Conservation (phyloP, 2,888 invertebrate species). For the Lamproptera curius region DNA sequence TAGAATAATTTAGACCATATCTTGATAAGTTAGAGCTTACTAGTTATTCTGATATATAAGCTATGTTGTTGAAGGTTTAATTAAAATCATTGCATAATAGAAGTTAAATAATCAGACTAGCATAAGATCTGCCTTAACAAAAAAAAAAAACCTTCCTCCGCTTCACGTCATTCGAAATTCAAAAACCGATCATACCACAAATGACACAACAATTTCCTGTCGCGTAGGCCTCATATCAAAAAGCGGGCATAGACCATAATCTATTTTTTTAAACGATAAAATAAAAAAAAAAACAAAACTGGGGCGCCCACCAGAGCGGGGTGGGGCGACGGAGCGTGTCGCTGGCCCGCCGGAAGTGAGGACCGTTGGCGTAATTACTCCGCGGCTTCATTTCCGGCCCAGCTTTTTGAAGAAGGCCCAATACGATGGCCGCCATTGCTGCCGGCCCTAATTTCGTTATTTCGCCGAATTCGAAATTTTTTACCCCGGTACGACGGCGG, state of each 20-base stretch:
- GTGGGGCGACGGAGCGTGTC: conserved; percentile 15
- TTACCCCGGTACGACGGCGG: not conserved
- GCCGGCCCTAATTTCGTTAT: conserved; percentile 1
- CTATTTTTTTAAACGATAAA: not conserved
- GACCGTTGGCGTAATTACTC: conserved; percentile 21
- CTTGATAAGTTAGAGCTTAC: no score
- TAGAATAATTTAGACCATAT: no score
- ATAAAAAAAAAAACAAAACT: not conserved
- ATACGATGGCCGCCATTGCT: conserved; percentile 11
- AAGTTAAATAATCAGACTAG: no score
- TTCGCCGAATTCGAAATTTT: conserved; percentile 5
- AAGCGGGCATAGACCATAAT: not conserved
- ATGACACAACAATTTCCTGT: no score
- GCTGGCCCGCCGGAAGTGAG: conserved; percentile 18
- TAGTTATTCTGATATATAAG: no score
- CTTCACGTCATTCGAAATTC: no score
- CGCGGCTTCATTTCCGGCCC: conserved; percentile 20
- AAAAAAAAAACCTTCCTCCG: no score
- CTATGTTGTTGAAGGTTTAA: no score
- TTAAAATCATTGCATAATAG: no score
- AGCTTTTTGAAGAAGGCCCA: conserved; percentile 18
- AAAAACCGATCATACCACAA: no score
- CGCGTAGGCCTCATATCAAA: no score
- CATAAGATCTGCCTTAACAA: no score
- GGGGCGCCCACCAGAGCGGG: conserved; percentile 4